Conservation (phyloP, 2,113 vertebrate species). For the Uria aalge region DNA sequence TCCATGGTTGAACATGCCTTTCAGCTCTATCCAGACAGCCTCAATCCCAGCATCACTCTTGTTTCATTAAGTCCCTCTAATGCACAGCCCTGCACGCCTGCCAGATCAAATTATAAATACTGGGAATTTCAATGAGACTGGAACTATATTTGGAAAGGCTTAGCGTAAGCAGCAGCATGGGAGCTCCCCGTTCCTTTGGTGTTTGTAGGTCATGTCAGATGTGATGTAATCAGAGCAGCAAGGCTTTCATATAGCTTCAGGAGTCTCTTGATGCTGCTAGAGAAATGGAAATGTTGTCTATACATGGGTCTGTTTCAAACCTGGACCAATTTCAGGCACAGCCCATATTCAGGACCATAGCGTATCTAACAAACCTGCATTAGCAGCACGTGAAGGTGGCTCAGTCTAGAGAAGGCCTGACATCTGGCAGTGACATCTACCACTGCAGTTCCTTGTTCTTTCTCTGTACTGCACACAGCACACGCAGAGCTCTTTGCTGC, state of each 20-base stretch:
- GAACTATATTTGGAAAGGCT: constrained; percentile 72
- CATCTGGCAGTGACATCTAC: constrained; percentile 4
- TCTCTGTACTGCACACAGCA: background rate
- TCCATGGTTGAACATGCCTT: constrained; percentile 15
- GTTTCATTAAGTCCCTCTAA: constrained; percentile 58
- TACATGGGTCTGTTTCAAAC: background rate
- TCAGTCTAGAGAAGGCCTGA: background rate
- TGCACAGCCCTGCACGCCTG: constrained; percentile 56
- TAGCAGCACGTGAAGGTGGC: background rate
- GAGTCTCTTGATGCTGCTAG: constrained; percentile 14
- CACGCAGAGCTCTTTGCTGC: background rate
- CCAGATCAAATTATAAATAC: constrained; percentile 67
- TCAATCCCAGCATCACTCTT: constrained; percentile 38
- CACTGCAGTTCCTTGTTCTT: constrained; percentile 1
- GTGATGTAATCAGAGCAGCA: constrained; percentile 64
- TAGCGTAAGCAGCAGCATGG: constrained; percentile 59
- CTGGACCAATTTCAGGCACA: background rate
- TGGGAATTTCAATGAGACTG: constrained; percentile 62
- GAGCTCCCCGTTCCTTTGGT: constrained; percentile 65
- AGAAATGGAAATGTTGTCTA: background rate
- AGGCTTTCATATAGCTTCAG: constrained; percentile 38
- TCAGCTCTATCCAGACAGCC: constrained; percentile 40
- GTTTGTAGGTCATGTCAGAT: constrained; percentile 69
- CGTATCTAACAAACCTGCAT: background rate
- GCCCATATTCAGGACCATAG: background rate